A percentile compares a stretch with the other conserved stretches of the same genome.
These are phyloP conservation scores for Erithacus rubecula DNA, from an alignment of 2,797 vertebrate species.

Conservation along the genomic window DNA sequence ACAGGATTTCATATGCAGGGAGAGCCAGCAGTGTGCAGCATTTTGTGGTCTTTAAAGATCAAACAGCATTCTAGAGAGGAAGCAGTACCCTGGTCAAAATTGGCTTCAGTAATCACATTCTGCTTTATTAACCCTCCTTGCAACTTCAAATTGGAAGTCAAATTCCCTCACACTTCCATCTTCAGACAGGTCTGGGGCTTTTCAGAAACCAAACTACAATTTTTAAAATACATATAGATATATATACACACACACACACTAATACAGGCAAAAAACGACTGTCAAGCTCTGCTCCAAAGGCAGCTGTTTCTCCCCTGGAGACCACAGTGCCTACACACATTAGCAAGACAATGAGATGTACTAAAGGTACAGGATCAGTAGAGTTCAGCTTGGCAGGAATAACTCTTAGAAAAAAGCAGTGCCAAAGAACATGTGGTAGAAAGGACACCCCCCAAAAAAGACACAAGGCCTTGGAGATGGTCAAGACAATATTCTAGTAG, in stretches of 20 bases:
- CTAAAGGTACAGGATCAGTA: not conserved
- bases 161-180: not conserved
- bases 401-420: not conserved
- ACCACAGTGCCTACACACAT: not conserved
- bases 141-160: not conserved
- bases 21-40: not conserved
- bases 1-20: not conserved
- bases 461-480: not conserved
- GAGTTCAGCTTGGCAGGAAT: not conserved
- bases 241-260: not conserved
- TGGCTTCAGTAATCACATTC: not conserved
- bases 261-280: not conserved
- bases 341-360: not conserved
- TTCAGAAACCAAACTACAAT: not conserved
- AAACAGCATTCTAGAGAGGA: not conserved
- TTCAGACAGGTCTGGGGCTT: not conserved
- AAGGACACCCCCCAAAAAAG: not conserved
- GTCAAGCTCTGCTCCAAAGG: not conserved
- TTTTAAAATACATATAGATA: not conserved
- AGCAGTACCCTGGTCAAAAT: conserved; percentile 8
- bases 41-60: conserved; percentile 48
- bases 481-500: not conserved
- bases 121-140: conserved; percentile 1
- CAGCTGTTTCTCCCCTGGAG: not conserved
- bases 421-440: not conserved